phyloP scores from a whole-genome alignment of 2,888 invertebrate genomes.

The Thumatha senex region DNA sequence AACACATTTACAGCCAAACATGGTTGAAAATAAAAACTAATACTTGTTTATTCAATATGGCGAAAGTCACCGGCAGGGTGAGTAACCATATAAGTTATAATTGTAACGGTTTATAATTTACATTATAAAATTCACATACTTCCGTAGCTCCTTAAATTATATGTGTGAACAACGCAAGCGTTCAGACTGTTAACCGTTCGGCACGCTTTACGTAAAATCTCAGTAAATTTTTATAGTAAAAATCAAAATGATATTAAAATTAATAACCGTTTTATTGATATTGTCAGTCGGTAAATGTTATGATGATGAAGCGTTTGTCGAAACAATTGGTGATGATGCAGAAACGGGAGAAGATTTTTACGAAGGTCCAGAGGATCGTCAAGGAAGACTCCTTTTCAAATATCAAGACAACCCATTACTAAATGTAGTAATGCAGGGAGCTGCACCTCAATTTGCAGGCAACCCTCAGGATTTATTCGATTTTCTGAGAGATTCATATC shows the following conservation, averaged over 20 bases:
- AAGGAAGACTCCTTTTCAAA: constrained; percentile 40
- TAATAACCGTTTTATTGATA: constrained; percentile 13
- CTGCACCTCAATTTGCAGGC: constrained; percentile 38
- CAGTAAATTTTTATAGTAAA: neutral
- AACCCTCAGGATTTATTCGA: constrained; percentile 53
- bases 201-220: neutral
- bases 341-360: neutral
- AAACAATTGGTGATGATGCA: constrained; percentile 14
- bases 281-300: constrained; percentile 7
- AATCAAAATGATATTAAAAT: constrained; percentile 8
- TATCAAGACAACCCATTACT: constrained; percentile 47
- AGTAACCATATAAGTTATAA: no score
- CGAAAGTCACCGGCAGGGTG: no score
- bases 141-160: neutral
- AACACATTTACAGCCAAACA: no score
- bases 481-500: constrained; percentile 61
- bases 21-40: no score
- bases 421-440: constrained; percentile 48
- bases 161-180: constrained; percentile 6
- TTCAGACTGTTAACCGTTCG: constrained; percentile 5
- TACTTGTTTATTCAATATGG: no score
- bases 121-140: neutral
- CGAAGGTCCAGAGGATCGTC: constrained; percentile 18
- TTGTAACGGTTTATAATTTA: no score
- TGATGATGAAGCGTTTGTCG: constrained; percentile 25